Evolutionary conservation across 2,797 vertebrate genomes (phyloP), one percentile per base, ranked within the genome.

Genomic region (Perodicticus potto): DNA sequence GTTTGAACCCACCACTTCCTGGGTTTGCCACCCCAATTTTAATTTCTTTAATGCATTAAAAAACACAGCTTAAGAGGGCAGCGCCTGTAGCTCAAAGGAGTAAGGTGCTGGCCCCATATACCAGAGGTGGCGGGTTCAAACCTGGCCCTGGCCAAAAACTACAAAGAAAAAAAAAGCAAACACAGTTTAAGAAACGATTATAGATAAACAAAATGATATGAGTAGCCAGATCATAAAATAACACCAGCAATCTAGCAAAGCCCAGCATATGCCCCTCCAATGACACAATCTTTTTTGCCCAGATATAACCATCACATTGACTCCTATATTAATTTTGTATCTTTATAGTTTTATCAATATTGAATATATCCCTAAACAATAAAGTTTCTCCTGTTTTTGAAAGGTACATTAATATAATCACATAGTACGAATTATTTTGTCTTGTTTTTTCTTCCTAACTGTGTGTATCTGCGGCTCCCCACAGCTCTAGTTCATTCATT

Each of bases 381-480:
- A 89, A 57, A 93, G 3, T 49, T 78, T 67, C 73, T 23, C 17
- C 59, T 70, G 7, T 63, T 55, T 89, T 69, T 93, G 23, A 74
- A 93, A 80, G 70, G 37, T 63, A 29, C 11, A 74, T 53, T 5
- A 78, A 70, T 69, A 40, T 16, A 57, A 61, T 72, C 72, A 70
- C 32, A 27, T 4, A 43, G n/a, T 37, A 34, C 22, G 37, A 91
- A 55, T 90, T 69, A 55, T 53, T 96, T 92, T 34, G 27, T 45
- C 74, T 70, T 86, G 19, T 7, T 91, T 86, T 86, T 69, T 65
- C 55, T 83, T 92, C 43, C 80, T 77, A 29, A 84, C n/a, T 86
- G 22, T 90, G 43, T 23, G 8, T 23, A 45, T 32, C 20, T 5
- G 20, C 4, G 69, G 29, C 13, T 76, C 32, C 32, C 17, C 17